phyloP scores from a whole-genome alignment of 2,797 vertebrate species.

The Neopelma chrysocephalum region DNA sequence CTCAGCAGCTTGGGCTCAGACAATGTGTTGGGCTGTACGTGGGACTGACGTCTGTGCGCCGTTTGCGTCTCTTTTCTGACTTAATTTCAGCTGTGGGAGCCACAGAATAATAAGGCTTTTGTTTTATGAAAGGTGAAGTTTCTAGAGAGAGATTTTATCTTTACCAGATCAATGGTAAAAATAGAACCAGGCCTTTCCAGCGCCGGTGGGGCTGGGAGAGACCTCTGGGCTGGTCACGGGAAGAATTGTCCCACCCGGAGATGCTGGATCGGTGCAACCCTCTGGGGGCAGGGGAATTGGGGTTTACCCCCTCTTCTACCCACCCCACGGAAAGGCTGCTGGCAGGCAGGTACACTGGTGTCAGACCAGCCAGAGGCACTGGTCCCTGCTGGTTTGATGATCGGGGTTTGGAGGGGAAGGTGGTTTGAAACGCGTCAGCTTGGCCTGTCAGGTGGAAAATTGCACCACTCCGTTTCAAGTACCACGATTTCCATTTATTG shows the following conservation, averaged over 20 bases:
- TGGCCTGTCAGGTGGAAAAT: not conserved
- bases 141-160: conserved; percentile 43
- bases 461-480: not conserved
- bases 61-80: not conserved
- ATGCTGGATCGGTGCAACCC: not conserved
- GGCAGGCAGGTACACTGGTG: not conserved
- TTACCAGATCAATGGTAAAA: not conserved
- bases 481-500: not conserved
- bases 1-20: not conserved
- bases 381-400: not conserved
- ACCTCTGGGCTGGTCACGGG: not conserved
- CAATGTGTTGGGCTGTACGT: not conserved
- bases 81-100: not conserved
- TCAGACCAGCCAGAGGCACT: not conserved
- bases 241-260: not conserved
- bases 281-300: not conserved
- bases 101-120: conserved; percentile 31
- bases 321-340: not conserved
- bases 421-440: not conserved
- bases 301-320: not conserved
- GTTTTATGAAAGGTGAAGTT: not conserved
- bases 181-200: not conserved
- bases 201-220: not conserved
- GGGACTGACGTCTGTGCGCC: not conserved
- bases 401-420: not conserved